Evolutionary conservation across 2,888 invertebrate species (phyloP).

Genomic region (Liodrosophila aerea): DNA sequence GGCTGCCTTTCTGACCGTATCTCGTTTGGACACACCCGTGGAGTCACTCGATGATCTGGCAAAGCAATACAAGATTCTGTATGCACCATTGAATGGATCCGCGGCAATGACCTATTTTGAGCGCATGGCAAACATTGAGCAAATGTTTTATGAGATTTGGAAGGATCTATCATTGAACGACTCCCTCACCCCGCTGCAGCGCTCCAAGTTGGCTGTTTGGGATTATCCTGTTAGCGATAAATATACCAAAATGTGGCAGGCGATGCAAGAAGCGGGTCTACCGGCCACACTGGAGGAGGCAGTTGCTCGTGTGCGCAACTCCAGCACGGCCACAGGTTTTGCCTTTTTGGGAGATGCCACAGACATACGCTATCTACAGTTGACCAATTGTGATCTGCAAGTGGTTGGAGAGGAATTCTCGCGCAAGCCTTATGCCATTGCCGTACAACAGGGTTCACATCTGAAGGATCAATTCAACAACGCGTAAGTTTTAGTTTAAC

Average conservation of each 20-base stretch:
- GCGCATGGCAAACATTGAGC: constrained; percentile 97
- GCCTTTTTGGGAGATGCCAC: constrained; percentile 97
- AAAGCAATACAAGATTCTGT: constrained; percentile 97
- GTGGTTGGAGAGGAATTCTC: constrained; percentile 98
- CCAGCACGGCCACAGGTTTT: constrained; percentile 91
- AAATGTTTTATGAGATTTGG: constrained; percentile 98
- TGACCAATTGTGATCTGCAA: constrained; percentile 87
- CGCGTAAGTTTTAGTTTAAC: constrained; percentile 87
- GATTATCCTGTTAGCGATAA: constrained; percentile 99
- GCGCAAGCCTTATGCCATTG: constrained; percentile 97
- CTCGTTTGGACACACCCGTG: constrained; percentile 94
- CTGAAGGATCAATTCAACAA: constrained; percentile 97
- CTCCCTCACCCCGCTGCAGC: constrained; percentile 92
- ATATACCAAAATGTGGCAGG: constrained; percentile 99
- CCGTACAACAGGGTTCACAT: constrained; percentile 97
- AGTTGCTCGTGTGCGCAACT: constrained; percentile 87
- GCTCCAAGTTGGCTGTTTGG: constrained; percentile 98
- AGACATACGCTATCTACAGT: constrained; percentile 87
- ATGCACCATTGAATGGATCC: constrained; percentile 94
- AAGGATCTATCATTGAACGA: constrained; percentile 98
- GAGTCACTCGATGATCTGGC: constrained; percentile 96
- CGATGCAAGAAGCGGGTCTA: constrained; percentile 92
- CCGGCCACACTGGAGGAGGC: constrained; percentile 92
- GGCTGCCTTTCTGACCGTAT: constrained; percentile 97
- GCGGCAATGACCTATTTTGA: constrained; percentile 96